phyloP scores from a whole-genome alignment of 2,113 vertebrate genomes.

The Hyperoodon ampullatus region DNA sequence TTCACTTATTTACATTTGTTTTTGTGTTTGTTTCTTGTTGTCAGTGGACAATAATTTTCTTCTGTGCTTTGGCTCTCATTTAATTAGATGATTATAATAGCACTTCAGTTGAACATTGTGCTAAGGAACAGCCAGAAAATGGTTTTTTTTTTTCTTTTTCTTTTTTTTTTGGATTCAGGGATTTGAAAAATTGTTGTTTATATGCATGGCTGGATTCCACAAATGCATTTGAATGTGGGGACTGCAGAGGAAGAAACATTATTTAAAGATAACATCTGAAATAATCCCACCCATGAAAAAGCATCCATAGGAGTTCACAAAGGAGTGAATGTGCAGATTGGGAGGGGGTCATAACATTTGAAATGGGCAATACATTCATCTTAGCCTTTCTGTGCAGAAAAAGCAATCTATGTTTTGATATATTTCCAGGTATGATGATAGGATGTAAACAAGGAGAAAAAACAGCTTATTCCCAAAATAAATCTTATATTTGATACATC shows the following conservation, averaged over 20 bases:
- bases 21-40: conserved; percentile 4
- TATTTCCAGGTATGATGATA: not conserved
- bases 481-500: not conserved
- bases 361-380: not conserved
- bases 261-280: conserved; percentile 32
- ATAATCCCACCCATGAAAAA: not conserved
- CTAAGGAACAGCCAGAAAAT: conserved; percentile 26
- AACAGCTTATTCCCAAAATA: not conserved
- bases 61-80: conserved; percentile 50
- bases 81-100: conserved; percentile 64
- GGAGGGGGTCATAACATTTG: not conserved
- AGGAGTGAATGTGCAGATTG: not conserved
- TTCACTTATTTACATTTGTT: not conserved
- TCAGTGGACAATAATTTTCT: conserved; percentile 5
- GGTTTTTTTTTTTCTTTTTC: not conserved
- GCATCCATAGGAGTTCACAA: not conserved
- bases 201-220: conserved; percentile 51
- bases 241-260: not conserved
- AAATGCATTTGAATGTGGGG: conserved; percentile 5
- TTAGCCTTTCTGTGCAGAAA: not conserved
- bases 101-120: not conserved
- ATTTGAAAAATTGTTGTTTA: conserved; percentile 60
- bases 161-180: not conserved
- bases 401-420: conserved; percentile 4
- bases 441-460: not conserved